Evolutionary conservation across 2,797 vertebrate genomes (phyloP), one percentile per base, ranked within the genome.

Genomic region (Sebastes elongatus): DNA sequence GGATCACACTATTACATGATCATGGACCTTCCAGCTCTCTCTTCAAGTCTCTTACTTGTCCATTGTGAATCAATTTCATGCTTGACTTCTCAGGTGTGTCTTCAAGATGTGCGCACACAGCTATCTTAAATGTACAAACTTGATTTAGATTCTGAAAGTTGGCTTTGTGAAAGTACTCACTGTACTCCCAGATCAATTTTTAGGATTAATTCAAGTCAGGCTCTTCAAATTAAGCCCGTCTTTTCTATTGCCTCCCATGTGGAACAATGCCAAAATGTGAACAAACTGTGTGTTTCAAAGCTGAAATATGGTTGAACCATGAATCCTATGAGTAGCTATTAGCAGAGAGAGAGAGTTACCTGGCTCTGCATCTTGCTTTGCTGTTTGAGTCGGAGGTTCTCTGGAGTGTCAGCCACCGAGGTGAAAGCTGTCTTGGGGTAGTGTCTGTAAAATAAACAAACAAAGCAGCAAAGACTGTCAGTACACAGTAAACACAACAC

Each of bases 381-480:
- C 91, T 98, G 95, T 97, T 98, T 98, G 78, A 99, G 97, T 52
- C 98, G 98, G 88, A 97, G 96, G 93, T 99, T 99, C 96, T 99
- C 98, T 3, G 97, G 98, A 82, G 98, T 99, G 92, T 99, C 98
- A 7, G 97, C 97, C 95, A 99, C 98, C 84, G 95, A 96, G 93
- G 98, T 99, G 95, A 99, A 99, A 85, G 96, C 94, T 84, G 98
- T 96, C 95, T 97, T 99, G 78, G 98, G 98, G 95, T 99, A 99
- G 96, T 99, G 98, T 96, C 98, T 99, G 95, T 22, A 86, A 92
- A 85, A 92, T 13, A 92, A 81, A 87, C 66, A 84, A 49, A 85
- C 22, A 82, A 73, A 77, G 80, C 28, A 76, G 71, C 16, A 49
- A 70, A 78, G 18, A 75, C 74, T 16, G 69, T 89, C 61, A 90